Evolutionary conservation across 1,140 invertebrate species (phyloP).

Genomic region (Ips typographus): DNA sequence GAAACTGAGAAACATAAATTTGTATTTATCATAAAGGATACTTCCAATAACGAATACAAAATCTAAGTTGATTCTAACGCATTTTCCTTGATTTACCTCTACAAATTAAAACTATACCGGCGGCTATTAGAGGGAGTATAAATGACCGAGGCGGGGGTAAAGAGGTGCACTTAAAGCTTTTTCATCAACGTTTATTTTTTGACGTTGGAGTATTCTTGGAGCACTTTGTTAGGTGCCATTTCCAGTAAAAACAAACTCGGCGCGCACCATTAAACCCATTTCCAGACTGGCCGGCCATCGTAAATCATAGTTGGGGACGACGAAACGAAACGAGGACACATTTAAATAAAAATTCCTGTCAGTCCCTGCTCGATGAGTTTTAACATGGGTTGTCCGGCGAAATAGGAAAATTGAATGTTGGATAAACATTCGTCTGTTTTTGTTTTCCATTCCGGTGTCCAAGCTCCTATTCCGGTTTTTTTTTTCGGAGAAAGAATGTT

Average conservation of each 20-base stretch:
- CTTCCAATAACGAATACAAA: not conserved
- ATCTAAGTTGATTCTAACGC: not conserved
- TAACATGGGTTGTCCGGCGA: constrained; percentile 13
- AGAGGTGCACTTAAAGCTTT: constrained; percentile 18
- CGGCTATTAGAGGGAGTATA: constrained; percentile 8
- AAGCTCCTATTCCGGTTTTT: not conserved
- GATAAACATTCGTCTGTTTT: constrained; percentile 20
- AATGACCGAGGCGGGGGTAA: constrained; percentile 19
- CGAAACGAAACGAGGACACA: constrained; percentile 21
- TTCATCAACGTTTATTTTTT: constrained; percentile 27
- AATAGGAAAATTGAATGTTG: constrained; percentile 29
- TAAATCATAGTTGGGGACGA: constrained; percentile 24
- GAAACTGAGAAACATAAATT: too few species aligned
- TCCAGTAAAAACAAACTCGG: constrained; percentile 33
- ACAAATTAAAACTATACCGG: not conserved
- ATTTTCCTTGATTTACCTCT: not conserved
- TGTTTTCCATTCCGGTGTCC: not conserved
- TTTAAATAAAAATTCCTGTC: constrained; percentile 34
- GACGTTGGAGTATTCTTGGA: constrained; percentile 26
- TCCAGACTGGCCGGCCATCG: constrained; percentile 22
- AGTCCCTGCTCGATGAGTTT: constrained; percentile 23
- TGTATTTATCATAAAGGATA: too few species aligned
- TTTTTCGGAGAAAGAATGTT: not conserved
- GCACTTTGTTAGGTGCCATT: constrained; percentile 34
- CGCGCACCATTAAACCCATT: constrained; percentile 34